These are phyloP conservation scores for Serripes groenlandicus DNA, from an alignment of 2,888 invertebrate species.

Conservation along the genomic window DNA sequence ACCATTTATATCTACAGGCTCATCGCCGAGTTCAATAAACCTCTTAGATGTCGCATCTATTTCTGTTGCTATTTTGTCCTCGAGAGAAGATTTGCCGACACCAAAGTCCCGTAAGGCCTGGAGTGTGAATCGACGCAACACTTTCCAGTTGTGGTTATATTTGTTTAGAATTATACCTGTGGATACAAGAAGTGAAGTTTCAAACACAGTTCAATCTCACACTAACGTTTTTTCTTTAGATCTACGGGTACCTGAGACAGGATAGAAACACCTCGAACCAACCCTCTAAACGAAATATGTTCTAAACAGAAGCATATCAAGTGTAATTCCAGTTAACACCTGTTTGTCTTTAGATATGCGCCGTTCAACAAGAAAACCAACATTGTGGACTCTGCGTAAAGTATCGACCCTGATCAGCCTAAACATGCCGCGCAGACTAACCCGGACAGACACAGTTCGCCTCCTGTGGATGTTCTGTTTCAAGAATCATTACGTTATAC, in stretches of 20 bases:
- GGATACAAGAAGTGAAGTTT: background rate
- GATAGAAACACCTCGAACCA: background rate
- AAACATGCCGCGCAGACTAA: too few relatives aligned
- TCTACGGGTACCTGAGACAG: background rate
- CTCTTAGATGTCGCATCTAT: slow-evolving; percentile 45
- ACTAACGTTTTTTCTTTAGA: background rate
- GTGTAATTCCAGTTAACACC: background rate
- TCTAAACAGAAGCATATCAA: background rate
- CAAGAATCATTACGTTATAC: too few relatives aligned
- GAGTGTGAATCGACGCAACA: slow-evolving; percentile 54
- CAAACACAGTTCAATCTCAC: background rate
- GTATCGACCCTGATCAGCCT: too few relatives aligned
- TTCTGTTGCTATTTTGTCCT: slow-evolving; percentile 67
- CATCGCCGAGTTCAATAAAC: slow-evolving; percentile 34
- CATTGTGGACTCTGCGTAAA: too few relatives aligned
- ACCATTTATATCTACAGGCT: slow-evolving; percentile 38
- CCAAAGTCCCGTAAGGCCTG: slow-evolving; percentile 67
- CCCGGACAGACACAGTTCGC: too few relatives aligned
- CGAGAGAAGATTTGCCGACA: slow-evolving; percentile 68
- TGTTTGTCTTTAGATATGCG: too few relatives aligned
- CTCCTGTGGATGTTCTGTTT: too few relatives aligned
- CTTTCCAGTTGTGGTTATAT: slow-evolving; percentile 61
- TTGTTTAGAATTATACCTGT: slow-evolving; percentile 35
- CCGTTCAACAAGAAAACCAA: too few relatives aligned
- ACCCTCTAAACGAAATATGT: background rate